Evolutionary conservation across 2,888 invertebrate genomes (phyloP).

Genomic region (Caprella mutica): DNA sequence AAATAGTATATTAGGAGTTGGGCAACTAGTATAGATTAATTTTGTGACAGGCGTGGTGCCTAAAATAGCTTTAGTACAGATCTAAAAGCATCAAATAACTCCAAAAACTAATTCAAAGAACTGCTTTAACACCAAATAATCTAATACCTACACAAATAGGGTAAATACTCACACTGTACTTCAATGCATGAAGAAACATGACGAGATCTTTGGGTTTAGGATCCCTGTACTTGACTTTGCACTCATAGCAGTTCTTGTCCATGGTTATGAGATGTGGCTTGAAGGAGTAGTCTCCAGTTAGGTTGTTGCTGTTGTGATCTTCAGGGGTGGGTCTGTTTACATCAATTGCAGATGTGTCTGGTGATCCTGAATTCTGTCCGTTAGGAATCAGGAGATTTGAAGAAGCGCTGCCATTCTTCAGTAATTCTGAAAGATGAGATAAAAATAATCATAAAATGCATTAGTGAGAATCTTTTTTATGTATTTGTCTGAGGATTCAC

Average conservation of each 20-base stretch:
- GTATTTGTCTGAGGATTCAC: no score
- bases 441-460: no score
- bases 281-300: constrained; percentile 17
- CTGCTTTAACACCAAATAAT: not conserved
- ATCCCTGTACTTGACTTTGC: constrained; percentile 80
- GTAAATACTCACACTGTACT: constrained; percentile 38
- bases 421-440: no score
- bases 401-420: no score
- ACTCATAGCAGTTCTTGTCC: constrained; percentile 84
- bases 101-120: not conserved
- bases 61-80: constrained; percentile 4
- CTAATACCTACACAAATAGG: not conserved
- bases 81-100: constrained; percentile 8
- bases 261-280: constrained; percentile 46
- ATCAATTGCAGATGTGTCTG: no score
- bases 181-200: constrained; percentile 81
- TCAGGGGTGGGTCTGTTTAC: no score
- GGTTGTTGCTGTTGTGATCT: constrained; percentile 1
- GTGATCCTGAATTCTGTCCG: no score
- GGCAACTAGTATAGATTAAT: no score
- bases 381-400: no score
- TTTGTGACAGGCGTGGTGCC: constrained; percentile 20
- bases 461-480: no score
- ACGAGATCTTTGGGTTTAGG: constrained; percentile 82
- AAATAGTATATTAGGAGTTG: no score